Evolutionary conservation across 2,797 vertebrate species (phyloP).

Genomic region (Arnoldichthys spilopterus): DNA sequence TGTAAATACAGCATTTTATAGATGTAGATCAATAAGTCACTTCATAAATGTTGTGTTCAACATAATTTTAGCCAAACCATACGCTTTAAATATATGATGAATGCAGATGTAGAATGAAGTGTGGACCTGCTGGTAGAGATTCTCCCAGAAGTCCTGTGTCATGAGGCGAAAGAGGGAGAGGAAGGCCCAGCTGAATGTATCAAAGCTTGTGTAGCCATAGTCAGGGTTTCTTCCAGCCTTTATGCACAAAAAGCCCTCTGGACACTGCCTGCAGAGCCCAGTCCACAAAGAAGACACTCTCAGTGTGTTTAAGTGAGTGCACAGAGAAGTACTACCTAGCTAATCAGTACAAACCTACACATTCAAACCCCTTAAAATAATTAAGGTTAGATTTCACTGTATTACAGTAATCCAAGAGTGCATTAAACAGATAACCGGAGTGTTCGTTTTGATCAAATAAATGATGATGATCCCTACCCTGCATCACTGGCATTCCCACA

Average conservation of each 20-base stretch:
- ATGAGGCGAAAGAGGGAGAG: conserved; percentile 96
- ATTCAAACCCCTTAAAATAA: not conserved
- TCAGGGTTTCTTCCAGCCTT: conserved; percentile 94
- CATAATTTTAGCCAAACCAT: no score
- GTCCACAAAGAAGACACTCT: conserved; percentile 29
- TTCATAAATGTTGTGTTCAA: no score
- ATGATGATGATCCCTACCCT: conserved; percentile 82
- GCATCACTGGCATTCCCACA: conserved; percentile 94
- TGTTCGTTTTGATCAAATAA: conserved; percentile 7
- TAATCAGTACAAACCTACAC: not conserved
- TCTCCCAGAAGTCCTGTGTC: conserved; percentile 99
- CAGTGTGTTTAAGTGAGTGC: conserved; percentile 11
- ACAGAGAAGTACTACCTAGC: not conserved
- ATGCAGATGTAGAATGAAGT: not conserved
- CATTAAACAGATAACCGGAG: not conserved
- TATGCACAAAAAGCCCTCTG: conserved; percentile 89
- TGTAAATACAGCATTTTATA: no score
- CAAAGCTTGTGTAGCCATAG: conserved; percentile 97
- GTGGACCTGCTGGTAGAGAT: conserved; percentile 94
- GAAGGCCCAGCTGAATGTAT: conserved; percentile 97
- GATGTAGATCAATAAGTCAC: no score
- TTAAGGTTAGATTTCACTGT: not conserved
- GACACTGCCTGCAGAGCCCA: conserved; percentile 86
- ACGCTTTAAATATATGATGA: no score
- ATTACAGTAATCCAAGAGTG: not conserved